Conservation (phyloP, 2,797 vertebrate species). For the Helicolenus hilgendorfi region DNA sequence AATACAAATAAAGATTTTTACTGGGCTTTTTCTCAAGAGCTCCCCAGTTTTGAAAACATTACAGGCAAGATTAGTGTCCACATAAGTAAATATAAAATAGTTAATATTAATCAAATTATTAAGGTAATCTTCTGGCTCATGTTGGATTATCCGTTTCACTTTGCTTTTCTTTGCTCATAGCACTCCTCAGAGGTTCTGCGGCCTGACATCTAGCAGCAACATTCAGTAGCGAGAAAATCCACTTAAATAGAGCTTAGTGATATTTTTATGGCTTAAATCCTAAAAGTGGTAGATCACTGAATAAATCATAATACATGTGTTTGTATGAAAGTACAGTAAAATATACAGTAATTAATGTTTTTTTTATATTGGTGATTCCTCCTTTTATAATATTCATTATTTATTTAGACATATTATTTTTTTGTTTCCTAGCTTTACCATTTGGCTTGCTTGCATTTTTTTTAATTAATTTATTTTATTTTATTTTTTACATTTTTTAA, state of each 20-base stretch:
- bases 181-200: background rate
- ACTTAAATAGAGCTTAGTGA: background rate
- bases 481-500: background rate
- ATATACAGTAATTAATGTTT: background rate
- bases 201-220: background rate
- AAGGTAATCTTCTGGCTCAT: background rate
- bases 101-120: too few species aligned
- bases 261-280: background rate
- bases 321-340: background rate
- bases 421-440: background rate
- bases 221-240: background rate
- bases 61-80: too few species aligned
- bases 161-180: background rate
- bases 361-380: background rate
- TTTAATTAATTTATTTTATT: too few species aligned
- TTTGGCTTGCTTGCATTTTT: background rate
- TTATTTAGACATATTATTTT: background rate
- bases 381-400: background rate
- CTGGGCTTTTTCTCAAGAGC: too few species aligned
- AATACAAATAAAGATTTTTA: too few species aligned
- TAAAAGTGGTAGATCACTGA: background rate
- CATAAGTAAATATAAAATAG: too few species aligned
- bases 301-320: background rate
- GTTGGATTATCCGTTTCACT: conserved; percentile 16
- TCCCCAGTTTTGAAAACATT: too few species aligned